Evolutionary conservation across 1,140 invertebrate species (phyloP).

Genomic region (Drosophila biarmipes): DNA sequence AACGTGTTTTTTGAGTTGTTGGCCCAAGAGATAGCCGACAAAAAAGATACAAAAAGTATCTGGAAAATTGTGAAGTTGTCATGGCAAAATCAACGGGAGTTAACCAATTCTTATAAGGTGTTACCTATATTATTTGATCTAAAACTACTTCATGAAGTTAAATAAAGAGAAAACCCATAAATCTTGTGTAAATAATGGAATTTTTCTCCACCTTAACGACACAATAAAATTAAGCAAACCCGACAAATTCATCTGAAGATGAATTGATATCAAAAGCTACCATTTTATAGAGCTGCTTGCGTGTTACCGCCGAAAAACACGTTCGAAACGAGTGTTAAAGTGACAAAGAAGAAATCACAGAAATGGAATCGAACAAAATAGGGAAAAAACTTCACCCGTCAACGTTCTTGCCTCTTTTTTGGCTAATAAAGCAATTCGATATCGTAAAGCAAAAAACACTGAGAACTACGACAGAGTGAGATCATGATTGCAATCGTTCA

Average conservation of each 20-base stretch:
- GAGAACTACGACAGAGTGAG: constrained; percentile 61
- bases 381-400: constrained; percentile 53
- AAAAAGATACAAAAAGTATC: constrained; percentile 29
- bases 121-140: neutral
- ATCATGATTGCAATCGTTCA: constrained; percentile 51
- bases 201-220: constrained; percentile 12
- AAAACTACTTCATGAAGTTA: neutral
- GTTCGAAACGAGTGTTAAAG: constrained; percentile 58
- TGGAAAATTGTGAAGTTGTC: constrained; percentile 37
- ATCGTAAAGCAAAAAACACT: constrained; percentile 63
- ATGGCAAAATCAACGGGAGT: constrained; percentile 15
- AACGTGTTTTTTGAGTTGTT: constrained; percentile 65
- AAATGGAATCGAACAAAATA: constrained; percentile 52
- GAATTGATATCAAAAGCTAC: constrained; percentile 46
- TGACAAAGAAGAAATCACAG: constrained; percentile 50
- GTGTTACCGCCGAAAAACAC: constrained; percentile 62
- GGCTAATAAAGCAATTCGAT: constrained; percentile 80
- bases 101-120: neutral
- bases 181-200: neutral
- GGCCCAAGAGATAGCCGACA: constrained; percentile 49
- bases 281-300: constrained; percentile 52
- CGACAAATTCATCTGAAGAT: constrained; percentile 27
- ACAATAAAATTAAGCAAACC: neutral
- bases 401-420: constrained; percentile 53
- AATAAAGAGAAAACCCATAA: neutral